Conservation (phyloP, 2,888 invertebrate species). For the Chymomyza amoena region DNA sequence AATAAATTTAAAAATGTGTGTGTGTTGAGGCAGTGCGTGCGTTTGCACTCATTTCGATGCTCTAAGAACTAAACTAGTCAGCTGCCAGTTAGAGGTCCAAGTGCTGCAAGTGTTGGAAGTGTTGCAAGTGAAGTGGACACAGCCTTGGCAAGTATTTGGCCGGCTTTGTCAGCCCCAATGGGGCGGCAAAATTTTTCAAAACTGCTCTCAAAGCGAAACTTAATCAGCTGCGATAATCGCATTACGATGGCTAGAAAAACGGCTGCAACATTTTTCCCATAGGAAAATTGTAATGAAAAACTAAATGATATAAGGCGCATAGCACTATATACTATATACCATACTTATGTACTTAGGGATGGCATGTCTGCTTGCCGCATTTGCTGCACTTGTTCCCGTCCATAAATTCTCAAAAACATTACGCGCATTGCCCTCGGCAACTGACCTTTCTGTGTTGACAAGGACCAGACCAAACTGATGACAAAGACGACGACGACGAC, state of each 20-base stretch:
- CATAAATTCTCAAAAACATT: slow-evolving; percentile 32
- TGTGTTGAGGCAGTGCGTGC: slow-evolving; percentile 16
- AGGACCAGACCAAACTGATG: slow-evolving; percentile 7
- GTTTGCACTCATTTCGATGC: slow-evolving; percentile 21
- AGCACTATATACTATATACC: neutral
- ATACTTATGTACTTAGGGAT: slow-evolving; percentile 26
- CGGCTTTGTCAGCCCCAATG: neutral
- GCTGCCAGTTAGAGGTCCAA: neutral
- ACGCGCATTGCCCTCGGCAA: slow-evolving; percentile 35
- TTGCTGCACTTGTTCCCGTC: slow-evolving; percentile 47
- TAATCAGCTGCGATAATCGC: slow-evolving; percentile 66
- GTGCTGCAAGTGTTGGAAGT: neutral
- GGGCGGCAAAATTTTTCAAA: neutral
- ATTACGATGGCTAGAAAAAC: slow-evolving; percentile 41
- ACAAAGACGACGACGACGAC: slow-evolving; percentile 30
- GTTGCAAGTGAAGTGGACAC: neutral
- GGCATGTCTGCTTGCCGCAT: slow-evolving; percentile 3
- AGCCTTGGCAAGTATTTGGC: neutral
- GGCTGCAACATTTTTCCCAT: slow-evolving; percentile 8
- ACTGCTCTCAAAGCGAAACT: slow-evolving; percentile 40
- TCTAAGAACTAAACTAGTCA: neutral
- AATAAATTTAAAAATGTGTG: too few relatives aligned
- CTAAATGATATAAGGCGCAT: slow-evolving; percentile 55
- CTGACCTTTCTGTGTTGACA: slow-evolving; percentile 37
- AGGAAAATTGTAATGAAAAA: slow-evolving; percentile 44